A percentile compares a stretch with the other conserved stretches of the same genome.
Conservation (phyloP, 2,113 vertebrate genomes). For the Corythornis madagascariensis region DNA sequence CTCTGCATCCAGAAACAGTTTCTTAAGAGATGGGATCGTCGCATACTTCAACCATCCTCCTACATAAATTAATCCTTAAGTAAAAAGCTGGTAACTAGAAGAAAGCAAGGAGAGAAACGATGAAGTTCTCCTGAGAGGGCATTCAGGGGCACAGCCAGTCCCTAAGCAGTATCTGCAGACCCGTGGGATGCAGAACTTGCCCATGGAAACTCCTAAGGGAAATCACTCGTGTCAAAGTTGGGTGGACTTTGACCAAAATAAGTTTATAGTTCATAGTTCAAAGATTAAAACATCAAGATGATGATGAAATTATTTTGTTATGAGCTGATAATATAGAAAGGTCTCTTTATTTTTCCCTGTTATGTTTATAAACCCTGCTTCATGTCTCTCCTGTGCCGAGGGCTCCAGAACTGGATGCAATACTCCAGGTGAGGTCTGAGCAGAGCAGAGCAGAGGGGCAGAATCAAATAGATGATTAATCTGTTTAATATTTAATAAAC, state of each 20-base stretch:
- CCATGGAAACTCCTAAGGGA: neutral
- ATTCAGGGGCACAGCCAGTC: rapidly evolving
- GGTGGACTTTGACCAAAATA: neutral
- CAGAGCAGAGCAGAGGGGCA: too few relatives aligned
- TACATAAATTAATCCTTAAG: rapidly evolving
- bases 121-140: neutral
- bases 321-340: neutral
- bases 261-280: neutral
- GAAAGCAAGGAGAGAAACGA: neutral
- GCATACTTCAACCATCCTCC: rapidly evolving
- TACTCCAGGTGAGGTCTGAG: too few relatives aligned
- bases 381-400: too few relatives aligned
- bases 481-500: too few relatives aligned
- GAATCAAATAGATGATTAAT: too few relatives aligned
- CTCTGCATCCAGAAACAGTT: neutral
- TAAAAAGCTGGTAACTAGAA: neutral
- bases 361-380: neutral
- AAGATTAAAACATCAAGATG: neutral
- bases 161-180: neutral
- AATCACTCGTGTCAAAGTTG: neutral
- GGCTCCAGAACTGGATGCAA: too few relatives aligned
- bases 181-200: rapidly evolving
- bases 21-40: neutral
- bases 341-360: neutral
- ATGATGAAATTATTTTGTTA: neutral